Percentiles rank a stretch among this genome's conserved stretches.
phyloP scores from a whole-genome alignment of 2,888 invertebrate genomes.

The Caenorhabditis sp. region DNA sequence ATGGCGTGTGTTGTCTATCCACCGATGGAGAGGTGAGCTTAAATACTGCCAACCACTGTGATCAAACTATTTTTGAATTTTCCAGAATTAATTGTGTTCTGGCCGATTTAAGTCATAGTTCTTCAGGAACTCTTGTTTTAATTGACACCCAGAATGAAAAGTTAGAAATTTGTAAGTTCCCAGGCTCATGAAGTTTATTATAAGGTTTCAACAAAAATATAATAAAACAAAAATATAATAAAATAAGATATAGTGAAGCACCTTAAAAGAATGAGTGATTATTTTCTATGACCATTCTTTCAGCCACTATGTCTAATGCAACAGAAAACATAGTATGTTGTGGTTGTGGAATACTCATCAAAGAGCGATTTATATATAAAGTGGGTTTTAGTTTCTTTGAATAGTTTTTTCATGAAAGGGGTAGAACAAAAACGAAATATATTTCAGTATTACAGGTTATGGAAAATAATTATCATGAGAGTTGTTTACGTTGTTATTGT shows the following conservation, averaged over 20 bases:
- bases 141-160: no score
- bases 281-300: conserved; percentile 28
- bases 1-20: conserved; percentile 36
- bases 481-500: conserved; percentile 77
- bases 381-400: no score
- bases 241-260: no score
- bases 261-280: conserved; percentile 16
- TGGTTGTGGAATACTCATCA: conserved; percentile 76
- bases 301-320: conserved; percentile 26
- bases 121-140: conserved; percentile 16
- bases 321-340: conserved; percentile 63
- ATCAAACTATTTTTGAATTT: background rate
- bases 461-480: conserved; percentile 80
- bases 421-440: no score
- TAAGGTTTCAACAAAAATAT: conserved; percentile 31
- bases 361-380: conserved; percentile 74
- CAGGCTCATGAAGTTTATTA: conserved; percentile 5
- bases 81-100: conserved; percentile 3
- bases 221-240: no score
- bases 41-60: no score
- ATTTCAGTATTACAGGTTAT: conserved; percentile 69
- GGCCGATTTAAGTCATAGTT: conserved; percentile 15
- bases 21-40: conserved; percentile 44
- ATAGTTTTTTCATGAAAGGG: no score
- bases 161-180: conserved; percentile 21